Evolutionary conservation across 37 sponge, comb jelly and placozoan species (phyloP).

Genomic region (Lycopodina hypogea): DNA sequence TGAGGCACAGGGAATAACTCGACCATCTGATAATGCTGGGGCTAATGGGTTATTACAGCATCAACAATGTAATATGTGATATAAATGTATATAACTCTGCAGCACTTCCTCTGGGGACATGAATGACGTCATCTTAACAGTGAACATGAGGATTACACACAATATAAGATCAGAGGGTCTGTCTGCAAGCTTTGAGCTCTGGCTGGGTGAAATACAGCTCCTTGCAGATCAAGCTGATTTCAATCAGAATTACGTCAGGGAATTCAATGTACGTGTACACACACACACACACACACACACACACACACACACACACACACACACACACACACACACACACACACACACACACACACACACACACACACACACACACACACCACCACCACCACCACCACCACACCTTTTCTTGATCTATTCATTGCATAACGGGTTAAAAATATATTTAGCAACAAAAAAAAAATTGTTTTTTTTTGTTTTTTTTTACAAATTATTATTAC

Average conservation of each 20-base stretch:
- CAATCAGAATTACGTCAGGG: background rate
- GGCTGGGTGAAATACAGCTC: background rate
- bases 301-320: conserved; percentile 47
- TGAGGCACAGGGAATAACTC: no score
- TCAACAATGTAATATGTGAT: background rate
- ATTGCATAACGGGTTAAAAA: no score
- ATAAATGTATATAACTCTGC: background rate
- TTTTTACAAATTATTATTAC: no score
- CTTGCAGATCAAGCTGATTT: background rate
- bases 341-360: no score
- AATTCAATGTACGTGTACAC: background rate
- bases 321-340: conserved; percentile 45
- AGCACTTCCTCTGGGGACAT: background rate
- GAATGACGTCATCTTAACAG: background rate
- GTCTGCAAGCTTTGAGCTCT: background rate
- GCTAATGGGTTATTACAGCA: background rate
- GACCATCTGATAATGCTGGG: no score
- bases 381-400: no score
- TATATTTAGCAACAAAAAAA: no score
- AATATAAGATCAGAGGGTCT: background rate
- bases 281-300: conserved; percentile 55
- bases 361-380: no score
- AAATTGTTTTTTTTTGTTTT: no score
- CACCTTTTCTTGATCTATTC: no score
- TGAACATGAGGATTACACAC: no score